phyloP scores from a whole-genome alignment of 1,140 invertebrate genomes.

The Heliconius nattereri region DNA sequence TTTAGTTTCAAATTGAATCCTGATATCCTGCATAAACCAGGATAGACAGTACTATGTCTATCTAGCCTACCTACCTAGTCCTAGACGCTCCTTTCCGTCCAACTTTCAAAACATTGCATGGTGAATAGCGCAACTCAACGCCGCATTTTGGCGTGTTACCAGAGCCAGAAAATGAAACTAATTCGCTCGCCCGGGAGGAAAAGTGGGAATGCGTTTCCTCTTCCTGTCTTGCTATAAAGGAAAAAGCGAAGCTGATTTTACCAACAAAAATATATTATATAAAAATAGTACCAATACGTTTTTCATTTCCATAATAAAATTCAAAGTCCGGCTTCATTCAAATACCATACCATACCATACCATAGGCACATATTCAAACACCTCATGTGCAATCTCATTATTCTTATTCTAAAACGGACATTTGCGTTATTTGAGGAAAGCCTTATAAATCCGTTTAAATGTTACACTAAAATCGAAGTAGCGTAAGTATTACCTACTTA shows the following conservation, averaged over 20 bases:
- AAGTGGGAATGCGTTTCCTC: too few relatives aligned
- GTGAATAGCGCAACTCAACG: constrained; percentile 1
- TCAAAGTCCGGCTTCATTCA: constrained; percentile 1
- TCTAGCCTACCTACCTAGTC: too few relatives aligned
- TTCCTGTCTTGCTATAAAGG: too few relatives aligned
- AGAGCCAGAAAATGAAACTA: not conserved
- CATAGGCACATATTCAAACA: constrained; percentile 13
- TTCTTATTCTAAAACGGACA: not conserved
- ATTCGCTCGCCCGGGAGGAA: not conserved
- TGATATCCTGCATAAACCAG: too few relatives aligned
- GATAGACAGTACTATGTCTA: too few relatives aligned
- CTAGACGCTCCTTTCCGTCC: not conserved
- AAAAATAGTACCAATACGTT: not conserved
- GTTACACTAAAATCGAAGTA: not conserved
- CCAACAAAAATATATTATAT: too few relatives aligned
- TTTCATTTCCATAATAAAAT: not conserved
- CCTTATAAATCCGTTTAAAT: constrained; percentile 1
- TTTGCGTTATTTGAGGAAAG: constrained; percentile 1
- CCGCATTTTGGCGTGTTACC: not conserved
- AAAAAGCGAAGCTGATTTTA: too few relatives aligned
- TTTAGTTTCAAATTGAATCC: too few relatives aligned
- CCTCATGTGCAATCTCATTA: constrained; percentile 15
- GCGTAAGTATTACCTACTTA: not conserved
- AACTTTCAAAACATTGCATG: not conserved
- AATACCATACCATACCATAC: too few relatives aligned